Evolutionary conservation across 2,113 vertebrate genomes (phyloP).

Genomic region (Stomatorhinus ivindoensis): DNA sequence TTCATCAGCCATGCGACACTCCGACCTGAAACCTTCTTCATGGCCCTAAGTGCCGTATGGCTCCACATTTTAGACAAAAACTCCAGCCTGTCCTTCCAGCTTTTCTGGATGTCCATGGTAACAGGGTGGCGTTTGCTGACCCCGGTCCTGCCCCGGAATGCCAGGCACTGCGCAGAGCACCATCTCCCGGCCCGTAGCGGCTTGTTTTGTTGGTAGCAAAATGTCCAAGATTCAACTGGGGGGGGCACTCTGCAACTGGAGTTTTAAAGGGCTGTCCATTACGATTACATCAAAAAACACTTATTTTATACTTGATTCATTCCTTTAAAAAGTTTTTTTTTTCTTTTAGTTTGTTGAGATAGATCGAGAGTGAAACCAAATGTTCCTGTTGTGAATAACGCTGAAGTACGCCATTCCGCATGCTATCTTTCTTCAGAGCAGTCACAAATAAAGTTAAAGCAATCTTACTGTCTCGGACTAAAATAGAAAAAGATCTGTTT

Average conservation of each 20-base stretch:
- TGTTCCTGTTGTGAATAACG: not conserved
- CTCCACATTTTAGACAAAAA: not conserved
- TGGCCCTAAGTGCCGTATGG: not conserved
- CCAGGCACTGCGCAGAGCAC: not conserved
- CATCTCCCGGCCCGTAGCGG: not conserved
- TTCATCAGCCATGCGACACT: not conserved
- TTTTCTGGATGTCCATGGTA: not conserved
- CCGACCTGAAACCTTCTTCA: not conserved
- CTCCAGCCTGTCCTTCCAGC: not conserved
- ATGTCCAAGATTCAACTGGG: not conserved
- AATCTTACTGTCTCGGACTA: not conserved
- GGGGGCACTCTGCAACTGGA: not conserved
- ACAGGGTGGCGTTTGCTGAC: not conserved
- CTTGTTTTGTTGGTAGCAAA: not conserved
- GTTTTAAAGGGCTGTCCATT: not conserved
- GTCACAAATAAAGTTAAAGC: not conserved
- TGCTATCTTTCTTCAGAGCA: not conserved
- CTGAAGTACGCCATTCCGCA: not conserved
- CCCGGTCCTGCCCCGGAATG: not conserved
- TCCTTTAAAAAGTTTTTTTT: not conserved
- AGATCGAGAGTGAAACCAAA: not conserved
- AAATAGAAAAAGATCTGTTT: not conserved
- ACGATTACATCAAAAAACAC: not conserved
- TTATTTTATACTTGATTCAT: not conserved
- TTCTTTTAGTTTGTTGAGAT: not conserved